Percentiles rank a stretch among this genome's conserved stretches.
phyloP scores from a whole-genome alignment of 2,797 vertebrate genomes.

The Cyprinella venusta region DNA sequence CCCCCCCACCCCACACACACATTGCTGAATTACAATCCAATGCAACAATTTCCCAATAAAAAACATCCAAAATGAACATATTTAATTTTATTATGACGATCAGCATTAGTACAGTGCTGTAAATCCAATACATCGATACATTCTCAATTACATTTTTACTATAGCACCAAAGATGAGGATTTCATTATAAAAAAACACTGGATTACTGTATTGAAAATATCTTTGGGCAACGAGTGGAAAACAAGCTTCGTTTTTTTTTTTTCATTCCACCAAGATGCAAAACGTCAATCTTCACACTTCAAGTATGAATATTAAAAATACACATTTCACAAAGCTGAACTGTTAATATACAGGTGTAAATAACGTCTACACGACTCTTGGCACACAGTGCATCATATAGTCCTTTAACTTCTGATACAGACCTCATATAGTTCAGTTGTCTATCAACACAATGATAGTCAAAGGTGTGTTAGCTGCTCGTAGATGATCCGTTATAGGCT shows the following conservation, averaged over 20 bases:
- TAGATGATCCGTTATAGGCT: slow-evolving; percentile 64
- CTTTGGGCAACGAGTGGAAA: slow-evolving; percentile 81
- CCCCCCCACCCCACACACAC: neutral
- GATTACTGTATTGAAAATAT: slow-evolving; percentile 69
- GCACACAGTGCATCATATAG: slow-evolving; percentile 93
- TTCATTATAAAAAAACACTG: slow-evolving; percentile 67
- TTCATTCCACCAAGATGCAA: slow-evolving; percentile 70
- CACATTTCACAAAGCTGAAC: slow-evolving; percentile 81
- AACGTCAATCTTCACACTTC: slow-evolving; percentile 74
- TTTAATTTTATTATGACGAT: slow-evolving; percentile 67
- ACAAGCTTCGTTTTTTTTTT: slow-evolving; percentile 61
- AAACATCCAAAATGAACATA: neutral
- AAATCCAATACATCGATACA: slow-evolving; percentile 66
- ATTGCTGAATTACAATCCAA: neutral
- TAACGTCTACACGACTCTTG: slow-evolving; percentile 80
- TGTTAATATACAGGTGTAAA: slow-evolving; percentile 77
- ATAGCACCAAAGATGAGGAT: slow-evolving; percentile 75
- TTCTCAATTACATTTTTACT: slow-evolving; percentile 64
- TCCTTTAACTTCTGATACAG: slow-evolving; percentile 90
- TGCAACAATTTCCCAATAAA: neutral
- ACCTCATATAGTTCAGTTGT: slow-evolving; percentile 80
- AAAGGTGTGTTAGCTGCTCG: slow-evolving; percentile 80
- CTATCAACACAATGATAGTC: slow-evolving; percentile 71
- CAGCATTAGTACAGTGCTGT: slow-evolving; percentile 74
- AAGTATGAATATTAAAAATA: slow-evolving; percentile 80